These are phyloP conservation scores for Emydoidea blandingii DNA, from an alignment of 2,797 vertebrate genomes.

Conservation along the genomic window DNA sequence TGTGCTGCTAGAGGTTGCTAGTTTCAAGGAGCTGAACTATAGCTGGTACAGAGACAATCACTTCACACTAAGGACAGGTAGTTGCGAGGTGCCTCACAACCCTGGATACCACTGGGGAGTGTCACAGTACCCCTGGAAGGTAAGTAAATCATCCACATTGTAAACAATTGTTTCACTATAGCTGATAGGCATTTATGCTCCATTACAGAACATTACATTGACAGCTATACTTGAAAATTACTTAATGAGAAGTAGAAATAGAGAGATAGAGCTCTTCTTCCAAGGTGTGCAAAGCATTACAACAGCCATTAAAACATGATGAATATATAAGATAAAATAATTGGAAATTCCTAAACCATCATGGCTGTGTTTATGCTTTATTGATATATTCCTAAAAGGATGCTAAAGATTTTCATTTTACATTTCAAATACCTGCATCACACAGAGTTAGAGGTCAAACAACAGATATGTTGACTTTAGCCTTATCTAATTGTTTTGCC, in stretches of 20 bases:
- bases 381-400: background rate
- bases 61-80: background rate
- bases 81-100: background rate
- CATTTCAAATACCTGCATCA: fast-evolving
- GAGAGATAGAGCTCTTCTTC: background rate
- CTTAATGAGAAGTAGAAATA: background rate
- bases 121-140: background rate
- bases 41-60: background rate
- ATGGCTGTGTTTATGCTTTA: background rate
- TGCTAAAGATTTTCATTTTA: background rate
- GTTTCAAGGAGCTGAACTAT: background rate
- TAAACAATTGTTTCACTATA: too few species aligned
- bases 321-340: background rate
- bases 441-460: background rate
- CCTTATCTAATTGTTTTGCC: background rate
- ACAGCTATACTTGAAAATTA: background rate
- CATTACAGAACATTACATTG: background rate
- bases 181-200: background rate
- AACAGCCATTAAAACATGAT: background rate
- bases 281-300: background rate
- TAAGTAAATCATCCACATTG: background rate
- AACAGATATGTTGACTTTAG: background rate
- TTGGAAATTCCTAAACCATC: background rate
- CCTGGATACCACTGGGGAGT: background rate
- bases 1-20: background rate